Conservation (phyloP, 1,140 invertebrate species). For the Zaprionus capensis region DNA sequence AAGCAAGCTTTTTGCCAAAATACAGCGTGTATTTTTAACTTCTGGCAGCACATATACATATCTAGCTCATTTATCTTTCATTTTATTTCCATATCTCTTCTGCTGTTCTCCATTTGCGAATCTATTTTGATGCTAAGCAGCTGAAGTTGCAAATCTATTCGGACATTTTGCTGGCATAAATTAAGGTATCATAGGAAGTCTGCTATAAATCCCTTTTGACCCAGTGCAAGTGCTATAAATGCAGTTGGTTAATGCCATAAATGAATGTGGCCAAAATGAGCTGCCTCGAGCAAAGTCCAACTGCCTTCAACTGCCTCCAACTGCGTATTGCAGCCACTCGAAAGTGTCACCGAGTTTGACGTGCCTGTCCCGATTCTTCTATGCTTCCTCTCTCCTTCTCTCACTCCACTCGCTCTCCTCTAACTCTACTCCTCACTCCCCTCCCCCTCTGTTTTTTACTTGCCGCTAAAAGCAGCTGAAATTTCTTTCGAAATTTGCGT, state of each 20-base stretch:
- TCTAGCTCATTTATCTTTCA: conserved; percentile 1
- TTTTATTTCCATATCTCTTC: not conserved
- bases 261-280: conserved; percentile 29
- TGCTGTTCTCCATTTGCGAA: not conserved
- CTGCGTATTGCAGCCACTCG: conserved; percentile 32
- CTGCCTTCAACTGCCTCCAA: not conserved
- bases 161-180: not conserved
- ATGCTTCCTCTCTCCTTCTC: not conserved
- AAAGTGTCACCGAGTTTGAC: conserved; percentile 46
- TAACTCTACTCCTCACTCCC: not conserved
- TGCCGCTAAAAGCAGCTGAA: not conserved
- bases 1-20: not conserved
- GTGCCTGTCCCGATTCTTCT: not conserved
- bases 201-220: conserved; percentile 32
- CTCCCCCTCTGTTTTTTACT: not conserved
- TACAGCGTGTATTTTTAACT: not conserved
- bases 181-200: conserved; percentile 7
- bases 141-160: not conserved
- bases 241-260: conserved; percentile 47
- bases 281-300: conserved; percentile 39
- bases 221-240: conserved; percentile 41
- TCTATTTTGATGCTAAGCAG: conserved; percentile 7
- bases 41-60: not conserved
- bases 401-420: not conserved
- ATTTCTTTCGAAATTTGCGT: conserved; percentile 38